Percentiles rank a stretch among this genome's conserved stretches.
Conservation (phyloP, 2,888 invertebrate genomes). For the Dasypolia templi region DNA sequence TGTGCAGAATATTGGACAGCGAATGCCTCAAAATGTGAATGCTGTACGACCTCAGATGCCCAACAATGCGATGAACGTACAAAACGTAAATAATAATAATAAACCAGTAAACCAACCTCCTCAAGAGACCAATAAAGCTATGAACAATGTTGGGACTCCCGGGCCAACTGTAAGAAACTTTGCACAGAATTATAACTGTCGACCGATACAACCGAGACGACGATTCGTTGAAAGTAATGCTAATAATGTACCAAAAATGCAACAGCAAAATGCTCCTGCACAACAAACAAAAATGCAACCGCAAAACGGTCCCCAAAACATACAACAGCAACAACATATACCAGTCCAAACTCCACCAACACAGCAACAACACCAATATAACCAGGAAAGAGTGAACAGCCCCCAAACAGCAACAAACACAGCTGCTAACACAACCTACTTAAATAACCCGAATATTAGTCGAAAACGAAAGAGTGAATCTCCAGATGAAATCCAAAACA, state of each 20-base stretch:
- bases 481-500: conserved; percentile 79
- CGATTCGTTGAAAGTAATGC: conserved; percentile 55
- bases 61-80: conserved; percentile 53
- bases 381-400: conserved; percentile 44
- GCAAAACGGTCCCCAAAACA: conserved; percentile 15
- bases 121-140: conserved; percentile 45
- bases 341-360: conserved; percentile 52
- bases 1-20: conserved; percentile 63
- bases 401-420: conserved; percentile 45
- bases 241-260: conserved; percentile 43
- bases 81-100: conserved; percentile 42
- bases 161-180: conserved; percentile 59
- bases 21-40: conserved; percentile 58
- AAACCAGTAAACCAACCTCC: conserved; percentile 43
- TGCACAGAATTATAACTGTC: conserved; percentile 72
- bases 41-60: conserved; percentile 53
- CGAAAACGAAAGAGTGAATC: conserved; percentile 85
- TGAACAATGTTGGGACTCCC: conserved; percentile 37
- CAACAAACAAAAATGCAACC: conserved; percentile 35
- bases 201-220: conserved; percentile 81
- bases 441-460: conserved; percentile 63
- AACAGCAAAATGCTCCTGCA: conserved; percentile 16
- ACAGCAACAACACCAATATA: conserved; percentile 44
- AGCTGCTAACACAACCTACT: conserved; percentile 44
- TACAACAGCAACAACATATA: conserved; percentile 42